phyloP scores from a whole-genome alignment of 1,140 invertebrate species.

The Bursaphelenchus mucronatus region DNA sequence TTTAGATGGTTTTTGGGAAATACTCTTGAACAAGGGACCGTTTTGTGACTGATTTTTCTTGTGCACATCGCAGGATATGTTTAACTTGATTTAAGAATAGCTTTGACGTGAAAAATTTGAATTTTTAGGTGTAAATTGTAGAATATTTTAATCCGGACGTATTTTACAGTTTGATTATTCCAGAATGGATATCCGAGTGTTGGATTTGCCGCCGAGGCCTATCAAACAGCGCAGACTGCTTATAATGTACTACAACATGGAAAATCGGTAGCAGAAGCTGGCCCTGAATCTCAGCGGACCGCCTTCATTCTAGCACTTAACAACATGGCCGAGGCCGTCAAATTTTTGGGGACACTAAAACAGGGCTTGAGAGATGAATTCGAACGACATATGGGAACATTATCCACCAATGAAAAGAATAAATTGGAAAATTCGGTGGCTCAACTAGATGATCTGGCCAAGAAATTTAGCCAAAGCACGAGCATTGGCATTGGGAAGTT shows the following conservation, averaged over 20 bases:
- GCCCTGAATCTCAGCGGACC: conserved; percentile 43
- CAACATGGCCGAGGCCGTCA: conserved; percentile 40
- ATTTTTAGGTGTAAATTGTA: conserved; percentile 61
- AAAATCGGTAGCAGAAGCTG: conserved; percentile 49
- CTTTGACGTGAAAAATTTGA: no score
- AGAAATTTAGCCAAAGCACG: conserved; percentile 73
- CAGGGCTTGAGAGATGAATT: conserved; percentile 44
- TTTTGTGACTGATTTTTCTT: no score
- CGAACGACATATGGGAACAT: conserved; percentile 32
- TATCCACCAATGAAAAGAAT: conserved; percentile 68
- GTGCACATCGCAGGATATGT: no score
- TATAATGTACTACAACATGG: conserved; percentile 55
- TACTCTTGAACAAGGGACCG: no score
- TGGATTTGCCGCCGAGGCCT: conserved; percentile 55
- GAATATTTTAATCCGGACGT: conserved; percentile 17
- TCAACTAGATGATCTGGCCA: conserved; percentile 72
- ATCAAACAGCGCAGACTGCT: conserved; percentile 56
- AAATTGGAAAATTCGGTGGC: conserved; percentile 63
- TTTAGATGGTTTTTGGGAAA: no score
- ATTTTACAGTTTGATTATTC: conserved; percentile 54
- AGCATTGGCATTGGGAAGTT: conserved; percentile 82
- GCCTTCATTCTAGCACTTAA: conserved; percentile 47
- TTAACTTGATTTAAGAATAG: no score
- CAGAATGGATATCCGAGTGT: conserved; percentile 69
- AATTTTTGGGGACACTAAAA: conserved; percentile 43